Percentiles rank a stretch among this genome's conserved stretches.
These are phyloP conservation scores for Elysia crispata DNA, from an alignment of 2,888 invertebrate genomes.

Conservation along the genomic window DNA sequence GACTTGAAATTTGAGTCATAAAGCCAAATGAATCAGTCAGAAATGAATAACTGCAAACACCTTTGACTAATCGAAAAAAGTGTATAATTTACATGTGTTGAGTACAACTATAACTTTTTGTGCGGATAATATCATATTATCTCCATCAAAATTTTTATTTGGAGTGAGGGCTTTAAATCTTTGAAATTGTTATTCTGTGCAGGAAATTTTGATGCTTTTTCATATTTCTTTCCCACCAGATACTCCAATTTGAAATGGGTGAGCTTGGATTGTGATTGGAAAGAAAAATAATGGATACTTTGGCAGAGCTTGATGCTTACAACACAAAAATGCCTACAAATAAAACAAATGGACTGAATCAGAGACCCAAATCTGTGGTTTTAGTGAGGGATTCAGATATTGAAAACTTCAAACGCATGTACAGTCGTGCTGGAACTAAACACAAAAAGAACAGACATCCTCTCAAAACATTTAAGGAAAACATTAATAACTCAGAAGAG, in stretches of 20 bases:
- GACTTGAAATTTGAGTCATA: too few relatives aligned
- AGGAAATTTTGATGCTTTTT: too few relatives aligned
- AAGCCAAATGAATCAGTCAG: too few relatives aligned
- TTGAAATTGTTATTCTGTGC: too few relatives aligned
- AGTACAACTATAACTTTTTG: too few relatives aligned
- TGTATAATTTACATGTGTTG: too few relatives aligned
- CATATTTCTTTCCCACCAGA: not conserved
- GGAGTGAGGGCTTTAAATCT: too few relatives aligned
- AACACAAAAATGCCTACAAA: conserved; percentile 40
- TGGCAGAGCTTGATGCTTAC: conserved; percentile 42
- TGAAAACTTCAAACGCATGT: conserved; percentile 31
- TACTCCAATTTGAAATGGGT: conserved; percentile 27
- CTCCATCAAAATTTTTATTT: too few relatives aligned
- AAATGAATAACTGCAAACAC: too few relatives aligned
- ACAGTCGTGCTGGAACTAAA: not conserved
- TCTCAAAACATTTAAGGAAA: not conserved
- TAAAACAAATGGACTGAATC: conserved; percentile 26
- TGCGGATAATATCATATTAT: too few relatives aligned
- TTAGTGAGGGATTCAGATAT: conserved; percentile 11
- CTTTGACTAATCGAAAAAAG: too few relatives aligned
- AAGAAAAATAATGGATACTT: conserved; percentile 35
- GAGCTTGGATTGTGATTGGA: conserved; percentile 39
- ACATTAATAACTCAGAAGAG: not conserved
- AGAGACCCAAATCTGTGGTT: not conserved
- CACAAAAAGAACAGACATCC: not conserved